Evolutionary conservation across 2,797 vertebrate genomes (phyloP), one percentile per base, ranked within the genome.

Genomic region (Myotis findleyi): DNA sequence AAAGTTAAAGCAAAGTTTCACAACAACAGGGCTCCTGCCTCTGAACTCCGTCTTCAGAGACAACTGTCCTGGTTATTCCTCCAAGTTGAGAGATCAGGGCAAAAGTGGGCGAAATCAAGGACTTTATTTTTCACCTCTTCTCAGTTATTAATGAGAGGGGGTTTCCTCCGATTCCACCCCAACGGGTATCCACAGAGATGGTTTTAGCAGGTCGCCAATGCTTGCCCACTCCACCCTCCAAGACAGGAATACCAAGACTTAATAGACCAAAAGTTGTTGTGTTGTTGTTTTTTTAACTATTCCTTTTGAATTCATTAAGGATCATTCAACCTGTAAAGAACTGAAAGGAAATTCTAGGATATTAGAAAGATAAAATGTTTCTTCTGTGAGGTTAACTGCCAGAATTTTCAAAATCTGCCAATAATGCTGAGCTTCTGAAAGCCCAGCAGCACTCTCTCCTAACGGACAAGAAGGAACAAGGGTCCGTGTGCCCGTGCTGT

Each of bases 371-470:
- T 97, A 97, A 88, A 93, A 51, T 3, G 95, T 93, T 82, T 97
- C 89, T 94, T 97, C 64, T 33, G 1, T 91, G 79, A 79, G 53
- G 72, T 94, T 97, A 94, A 97, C 97, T 93, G 96, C 64, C 51
- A 57, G 53, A 76, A 93, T 96, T 98, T 97, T 97, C 82, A 79
- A 96, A 96, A 96, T 59, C 91, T 80, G 81, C 92, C 77, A 92
- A 27, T 23, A 36, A 85, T 57, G 75, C 71, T 41, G 66, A 77
- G 77, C 89, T 97, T 97, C 69, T 91, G 93, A 94, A 97, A 95
- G 86, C 90, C 89, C 7, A 55, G 89, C 95, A 88, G 86, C 92
- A 95, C 94, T 95, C 84, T 93, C 97, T 97, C 97, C 97, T 97
- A 95, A 64, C 95, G 55, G 59, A 95, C 93, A 95, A 97, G 76